Base-by-base conservation (phyloP, 2,797 vertebrate species). In the Chelmon rostratus region DNA sequence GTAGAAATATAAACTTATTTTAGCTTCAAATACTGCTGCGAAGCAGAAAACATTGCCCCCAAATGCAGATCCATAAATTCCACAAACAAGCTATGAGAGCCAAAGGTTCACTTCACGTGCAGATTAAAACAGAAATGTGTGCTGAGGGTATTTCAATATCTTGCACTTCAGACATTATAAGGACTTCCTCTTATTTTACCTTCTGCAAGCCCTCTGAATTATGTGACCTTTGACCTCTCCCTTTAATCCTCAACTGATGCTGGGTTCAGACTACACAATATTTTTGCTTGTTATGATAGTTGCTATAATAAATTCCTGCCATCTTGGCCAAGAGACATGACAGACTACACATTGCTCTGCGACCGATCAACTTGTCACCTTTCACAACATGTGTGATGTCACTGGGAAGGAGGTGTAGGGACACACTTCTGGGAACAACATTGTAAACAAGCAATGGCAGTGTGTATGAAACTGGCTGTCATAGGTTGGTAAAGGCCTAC, bases 41-140 rank as follows among this genome's bases (percentile, higher is more conserved):
- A 25, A 63, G 49, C 74, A 70, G 33, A 40, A 69, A 44, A 73
- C 35, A 21, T 67, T 6, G 59, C 40, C 21, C 87, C 16, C 85
- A 85, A 92, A 81, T 90, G 88, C 86, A 89, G 90, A 31, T 31
- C 82, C 77, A 88, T 91, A 86, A 84, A 91, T 88, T 86, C 90
- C 58, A 63, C 78, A 47, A 85, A 81, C 4, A 68, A 78, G 71
- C 65, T 85, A 37, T 1, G 11, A 31, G 31, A 1, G 47, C 40
- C 57, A 6, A 73, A 65, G 28, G 13, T 65, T 59, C 40, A 50
- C 21, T 21, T 57, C 50, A 15, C 6, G 13, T 31, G 54, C 37
- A 5, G 63, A 25, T 58, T 15, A 5, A 57, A 76, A 35, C 23
- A 19, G 25, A 67, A 38, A 63, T 5, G 42, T 50, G 74, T 2